A percentile compares a stretch with the other conserved stretches of the same genome.
Evolutionary conservation across 2,113 vertebrate genomes (phyloP).

Genomic region (Macquaria ambigua): DNA sequence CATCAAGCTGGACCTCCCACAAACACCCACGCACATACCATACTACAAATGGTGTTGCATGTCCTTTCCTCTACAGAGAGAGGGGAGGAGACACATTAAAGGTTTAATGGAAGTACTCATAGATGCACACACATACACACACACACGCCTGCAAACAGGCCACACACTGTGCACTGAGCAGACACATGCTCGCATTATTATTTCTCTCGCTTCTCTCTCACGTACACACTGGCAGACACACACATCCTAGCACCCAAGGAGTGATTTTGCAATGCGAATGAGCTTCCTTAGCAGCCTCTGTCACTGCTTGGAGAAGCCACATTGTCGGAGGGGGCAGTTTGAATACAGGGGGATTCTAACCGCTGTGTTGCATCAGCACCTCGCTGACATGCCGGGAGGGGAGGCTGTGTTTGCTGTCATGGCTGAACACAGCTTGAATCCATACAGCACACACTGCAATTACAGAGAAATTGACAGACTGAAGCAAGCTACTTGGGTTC

Average conservation of each 20-base stretch:
- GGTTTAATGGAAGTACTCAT: not conserved
- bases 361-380: conserved; percentile 60
- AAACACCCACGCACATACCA: conserved; percentile 6
- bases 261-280: conserved; percentile 57
- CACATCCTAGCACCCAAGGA: not conserved
- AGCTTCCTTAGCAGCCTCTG: conserved; percentile 38
- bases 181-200: conserved; percentile 5
- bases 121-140: not conserved
- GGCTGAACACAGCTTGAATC: conserved; percentile 48
- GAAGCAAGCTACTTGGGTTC: conserved; percentile 11
- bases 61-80: not conserved
- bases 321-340: conserved; percentile 25
- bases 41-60: not conserved
- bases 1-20: conserved; percentile 16
- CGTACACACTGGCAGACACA: not conserved
- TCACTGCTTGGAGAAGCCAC: conserved; percentile 39
- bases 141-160: not conserved
- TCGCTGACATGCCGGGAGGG: conserved; percentile 25
- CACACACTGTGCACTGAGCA: not conserved
- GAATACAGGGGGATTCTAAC: conserved; percentile 27
- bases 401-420: conserved; percentile 47
- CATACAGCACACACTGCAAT: conserved; percentile 17
- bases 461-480: conserved; percentile 29
- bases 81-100: not conserved
- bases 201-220: not conserved